Conservation (phyloP, 2,797 vertebrate species). For the Menidia menidia region DNA sequence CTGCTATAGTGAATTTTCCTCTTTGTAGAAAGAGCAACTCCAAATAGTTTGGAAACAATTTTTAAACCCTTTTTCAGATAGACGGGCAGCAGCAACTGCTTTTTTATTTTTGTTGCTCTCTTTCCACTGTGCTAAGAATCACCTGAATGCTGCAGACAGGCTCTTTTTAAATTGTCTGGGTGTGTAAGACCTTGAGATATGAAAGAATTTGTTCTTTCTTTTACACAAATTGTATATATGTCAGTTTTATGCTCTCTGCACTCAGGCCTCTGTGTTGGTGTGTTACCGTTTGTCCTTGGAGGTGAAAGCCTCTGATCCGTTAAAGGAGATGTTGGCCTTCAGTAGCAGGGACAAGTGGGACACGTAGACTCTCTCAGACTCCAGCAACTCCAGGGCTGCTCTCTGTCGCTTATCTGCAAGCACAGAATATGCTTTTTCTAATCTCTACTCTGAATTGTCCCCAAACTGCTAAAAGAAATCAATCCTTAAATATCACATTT, state of each 20-base stretch:
- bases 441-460: background rate
- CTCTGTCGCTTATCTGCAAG: slow-evolving; percentile 89
- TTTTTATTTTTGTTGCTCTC: background rate
- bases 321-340: slow-evolving; percentile 95
- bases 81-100: background rate
- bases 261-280: background rate
- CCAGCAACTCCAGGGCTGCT: slow-evolving; percentile 92
- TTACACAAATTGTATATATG: background rate
- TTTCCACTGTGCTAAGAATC: background rate
- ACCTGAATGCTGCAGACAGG: background rate
- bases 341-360: slow-evolving; percentile 93
- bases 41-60: background rate
- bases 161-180: background rate
- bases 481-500: background rate
- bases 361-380: slow-evolving; percentile 95
- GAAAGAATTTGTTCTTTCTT: background rate
- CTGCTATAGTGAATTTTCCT: background rate
- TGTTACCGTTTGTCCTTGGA: slow-evolving; percentile 92
- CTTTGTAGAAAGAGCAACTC: background rate
- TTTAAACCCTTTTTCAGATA: background rate
- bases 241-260: background rate
- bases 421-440: slow-evolving; percentile 13
- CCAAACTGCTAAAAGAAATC: background rate
- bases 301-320: slow-evolving; percentile 88
- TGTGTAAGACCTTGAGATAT: background rate